These are phyloP conservation scores for Torymus tubicola DNA, from an alignment of 2,888 invertebrate species.

Conservation along the genomic window DNA sequence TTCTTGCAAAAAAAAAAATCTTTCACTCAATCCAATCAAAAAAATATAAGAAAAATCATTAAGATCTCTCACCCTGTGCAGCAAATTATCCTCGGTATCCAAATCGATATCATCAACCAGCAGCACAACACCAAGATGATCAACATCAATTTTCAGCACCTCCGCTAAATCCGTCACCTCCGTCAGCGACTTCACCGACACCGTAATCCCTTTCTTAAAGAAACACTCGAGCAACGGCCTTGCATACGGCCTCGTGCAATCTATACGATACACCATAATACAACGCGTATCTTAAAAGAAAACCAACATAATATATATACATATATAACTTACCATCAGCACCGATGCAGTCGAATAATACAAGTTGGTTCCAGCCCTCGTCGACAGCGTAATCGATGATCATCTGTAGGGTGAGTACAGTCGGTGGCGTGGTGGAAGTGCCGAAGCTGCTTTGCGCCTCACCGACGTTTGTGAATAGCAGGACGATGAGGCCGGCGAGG, in stretches of 20 bases:
- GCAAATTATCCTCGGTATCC: slow-evolving; percentile 69
- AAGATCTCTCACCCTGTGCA: slow-evolving; percentile 69
- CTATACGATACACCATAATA: neutral
- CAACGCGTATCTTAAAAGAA: neutral
- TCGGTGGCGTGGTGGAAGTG: slow-evolving; percentile 62
- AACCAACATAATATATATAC: neutral
- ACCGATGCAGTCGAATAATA: slow-evolving; percentile 76
- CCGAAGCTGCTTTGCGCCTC: slow-evolving; percentile 37
- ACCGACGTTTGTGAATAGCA: slow-evolving; percentile 33
- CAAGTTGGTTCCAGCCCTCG: slow-evolving; percentile 79
- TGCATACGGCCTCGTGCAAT: slow-evolving; percentile 65
- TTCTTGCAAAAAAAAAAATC: too few relatives aligned
- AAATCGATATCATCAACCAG: slow-evolving; percentile 70
- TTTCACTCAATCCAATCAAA: too few relatives aligned
- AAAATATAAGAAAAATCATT: too few relatives aligned
- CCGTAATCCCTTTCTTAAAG: slow-evolving; percentile 66
- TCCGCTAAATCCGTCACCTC: slow-evolving; percentile 65
- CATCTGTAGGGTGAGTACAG: slow-evolving; percentile 75
- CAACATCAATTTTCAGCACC: slow-evolving; percentile 66
- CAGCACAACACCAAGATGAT: slow-evolving; percentile 72
- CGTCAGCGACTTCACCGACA: slow-evolving; percentile 68
- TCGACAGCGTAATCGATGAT: slow-evolving; percentile 78
- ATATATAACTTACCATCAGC: slow-evolving; percentile 59
- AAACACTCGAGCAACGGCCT: slow-evolving; percentile 70
- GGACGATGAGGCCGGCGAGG: neutral